Percentiles rank a stretch among this genome's conserved stretches.
Conservation (phyloP, 2,113 vertebrate genomes). For the Notiomystis cincta region DNA sequence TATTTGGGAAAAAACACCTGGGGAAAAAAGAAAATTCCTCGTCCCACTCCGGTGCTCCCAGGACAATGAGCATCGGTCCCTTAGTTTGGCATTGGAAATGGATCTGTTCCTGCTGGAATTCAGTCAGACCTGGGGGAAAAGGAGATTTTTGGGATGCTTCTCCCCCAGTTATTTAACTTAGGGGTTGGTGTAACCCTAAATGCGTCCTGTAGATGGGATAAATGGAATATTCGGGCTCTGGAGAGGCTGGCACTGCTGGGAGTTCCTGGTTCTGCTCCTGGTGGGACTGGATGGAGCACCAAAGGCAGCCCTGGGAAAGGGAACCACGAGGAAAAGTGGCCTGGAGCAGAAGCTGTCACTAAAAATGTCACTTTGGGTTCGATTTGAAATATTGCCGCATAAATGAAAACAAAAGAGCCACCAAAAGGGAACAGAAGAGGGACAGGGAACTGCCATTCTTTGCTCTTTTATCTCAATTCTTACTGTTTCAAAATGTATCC, state of each 20-base stretch:
- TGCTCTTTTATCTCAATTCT: background rate
- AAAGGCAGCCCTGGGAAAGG: background rate
- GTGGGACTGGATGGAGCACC: background rate
- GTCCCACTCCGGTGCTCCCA: background rate
- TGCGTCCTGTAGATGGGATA: fast-evolving
- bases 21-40: background rate
- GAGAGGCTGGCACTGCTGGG: background rate
- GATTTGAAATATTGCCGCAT: background rate
- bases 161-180: background rate
- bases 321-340: background rate
- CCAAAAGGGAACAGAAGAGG: background rate
- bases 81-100: background rate
- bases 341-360: background rate
- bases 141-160: background rate
- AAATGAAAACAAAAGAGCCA: background rate
- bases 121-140: background rate
- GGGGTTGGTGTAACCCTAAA: background rate
- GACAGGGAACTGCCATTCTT: background rate
- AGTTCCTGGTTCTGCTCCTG: background rate
- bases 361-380: background rate
- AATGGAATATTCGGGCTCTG: background rate
- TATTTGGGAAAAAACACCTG: background rate
- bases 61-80: background rate
- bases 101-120: background rate
- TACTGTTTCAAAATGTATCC: background rate